These are phyloP conservation scores for Cacatua alba DNA, from an alignment of 2,113 vertebrate species.

Conservation along the genomic window DNA sequence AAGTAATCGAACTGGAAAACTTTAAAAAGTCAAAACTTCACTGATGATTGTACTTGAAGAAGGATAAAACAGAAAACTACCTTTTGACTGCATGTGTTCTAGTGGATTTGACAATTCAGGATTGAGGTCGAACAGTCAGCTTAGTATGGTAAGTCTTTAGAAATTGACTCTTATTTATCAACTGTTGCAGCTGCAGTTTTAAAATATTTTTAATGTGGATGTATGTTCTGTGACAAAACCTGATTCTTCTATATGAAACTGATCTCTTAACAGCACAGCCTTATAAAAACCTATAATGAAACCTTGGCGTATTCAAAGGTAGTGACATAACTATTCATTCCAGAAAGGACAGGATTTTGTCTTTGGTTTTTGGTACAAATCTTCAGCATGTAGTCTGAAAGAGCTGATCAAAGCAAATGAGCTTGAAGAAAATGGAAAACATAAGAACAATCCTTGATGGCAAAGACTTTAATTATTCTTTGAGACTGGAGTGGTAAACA, in stretches of 20 bases:
- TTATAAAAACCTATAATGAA: background rate
- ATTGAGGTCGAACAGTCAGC: background rate
- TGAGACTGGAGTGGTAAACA: background rate
- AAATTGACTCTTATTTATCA: background rate
- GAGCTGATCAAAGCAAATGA: background rate
- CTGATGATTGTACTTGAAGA: background rate
- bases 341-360: background rate
- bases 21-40: background rate
- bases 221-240: background rate
- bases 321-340: background rate
- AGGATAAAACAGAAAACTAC: background rate
- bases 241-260: background rate
- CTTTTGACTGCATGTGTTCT: background rate
- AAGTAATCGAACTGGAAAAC: background rate
- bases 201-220: background rate
- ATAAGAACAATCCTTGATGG: background rate
- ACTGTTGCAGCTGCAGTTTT: background rate
- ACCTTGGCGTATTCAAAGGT: accelerated
- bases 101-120: background rate
- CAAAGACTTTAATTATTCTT: background rate
- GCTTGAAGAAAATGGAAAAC: background rate
- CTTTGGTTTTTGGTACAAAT: background rate
- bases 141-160: background rate
- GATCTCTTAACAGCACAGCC: background rate
- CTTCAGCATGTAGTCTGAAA: background rate